Evolutionary conservation across 2,888 invertebrate genomes (phyloP).

Genomic region (Ramazzottius varieornatus): DNA sequence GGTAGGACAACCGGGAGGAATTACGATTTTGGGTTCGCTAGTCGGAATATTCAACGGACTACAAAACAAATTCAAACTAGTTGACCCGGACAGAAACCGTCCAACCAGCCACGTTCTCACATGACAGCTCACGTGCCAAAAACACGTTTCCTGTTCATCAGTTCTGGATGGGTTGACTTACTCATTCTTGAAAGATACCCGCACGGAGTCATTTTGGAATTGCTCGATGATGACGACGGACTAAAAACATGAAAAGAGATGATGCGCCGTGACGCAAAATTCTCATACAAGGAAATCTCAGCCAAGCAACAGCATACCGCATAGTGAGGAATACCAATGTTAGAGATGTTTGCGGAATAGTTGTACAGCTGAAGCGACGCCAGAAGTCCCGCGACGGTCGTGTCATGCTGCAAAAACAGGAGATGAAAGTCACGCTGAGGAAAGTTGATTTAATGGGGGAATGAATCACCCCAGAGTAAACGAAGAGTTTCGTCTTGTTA

Average conservation of each 20-base stretch:
- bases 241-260: background rate
- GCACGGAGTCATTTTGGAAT: background rate
- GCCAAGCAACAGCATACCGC: background rate
- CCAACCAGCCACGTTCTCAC: background rate
- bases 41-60: background rate
- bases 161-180: too few relatives aligned
- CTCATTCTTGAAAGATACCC: background rate
- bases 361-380: background rate
- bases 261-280: background rate
- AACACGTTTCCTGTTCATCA: too few relatives aligned
- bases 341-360: background rate
- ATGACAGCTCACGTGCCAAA: background rate
- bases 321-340: background rate
- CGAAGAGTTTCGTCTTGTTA: background rate
- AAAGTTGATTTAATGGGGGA: background rate
- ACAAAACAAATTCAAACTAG: background rate
- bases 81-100: too few relatives aligned
- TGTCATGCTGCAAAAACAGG: background rate
- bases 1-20: background rate
- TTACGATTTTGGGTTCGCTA: background rate
- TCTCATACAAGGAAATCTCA: too few relatives aligned
- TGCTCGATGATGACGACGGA: background rate
- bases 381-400: background rate
- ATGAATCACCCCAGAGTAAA: background rate
- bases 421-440: background rate